Conservation (phyloP, 2,113 vertebrate species). For the Isurus oxyrinchus region DNA sequence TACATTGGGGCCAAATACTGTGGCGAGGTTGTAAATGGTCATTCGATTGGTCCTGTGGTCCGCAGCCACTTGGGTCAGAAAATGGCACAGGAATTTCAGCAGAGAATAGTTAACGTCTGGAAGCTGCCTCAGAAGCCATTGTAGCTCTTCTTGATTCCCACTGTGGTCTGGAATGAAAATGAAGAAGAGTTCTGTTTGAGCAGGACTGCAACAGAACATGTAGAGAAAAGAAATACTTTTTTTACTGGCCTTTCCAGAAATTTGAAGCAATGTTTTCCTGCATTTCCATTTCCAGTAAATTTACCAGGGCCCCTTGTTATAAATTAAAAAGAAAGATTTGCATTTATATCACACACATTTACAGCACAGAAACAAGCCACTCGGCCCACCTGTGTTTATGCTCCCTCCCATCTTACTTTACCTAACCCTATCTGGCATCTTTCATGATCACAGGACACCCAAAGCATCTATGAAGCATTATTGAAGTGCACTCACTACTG, state of each 20-base stretch:
- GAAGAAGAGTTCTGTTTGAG: not conserved
- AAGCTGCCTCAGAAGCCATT: conserved; percentile 66
- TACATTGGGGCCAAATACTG: conserved; percentile 81
- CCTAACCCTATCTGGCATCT: not conserved
- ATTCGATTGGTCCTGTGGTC: conserved; percentile 75
- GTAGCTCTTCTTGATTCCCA: conserved; percentile 49
- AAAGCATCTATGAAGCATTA: not conserved
- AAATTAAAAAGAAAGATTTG: not conserved
- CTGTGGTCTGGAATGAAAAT: not conserved
- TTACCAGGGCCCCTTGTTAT: not conserved
- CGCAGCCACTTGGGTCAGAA: conserved; percentile 73
- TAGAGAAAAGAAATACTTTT: not conserved
- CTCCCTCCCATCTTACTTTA: not conserved
- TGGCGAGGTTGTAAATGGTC: conserved; percentile 78
- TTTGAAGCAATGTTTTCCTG: not conserved
- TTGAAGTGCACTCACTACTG: not conserved
- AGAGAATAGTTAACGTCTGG: conserved; percentile 72
- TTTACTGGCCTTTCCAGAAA: not conserved
- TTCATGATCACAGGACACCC: not conserved
- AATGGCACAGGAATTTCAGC: conserved; percentile 77
- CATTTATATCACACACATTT: not conserved
- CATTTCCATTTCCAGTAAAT: conserved; percentile 4
- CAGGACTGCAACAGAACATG: not conserved
- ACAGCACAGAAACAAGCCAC: not conserved
- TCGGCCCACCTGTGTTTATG: not conserved